phyloP scores from a whole-genome alignment of 2,888 invertebrate species.

The Falcaria lacertinaria region DNA sequence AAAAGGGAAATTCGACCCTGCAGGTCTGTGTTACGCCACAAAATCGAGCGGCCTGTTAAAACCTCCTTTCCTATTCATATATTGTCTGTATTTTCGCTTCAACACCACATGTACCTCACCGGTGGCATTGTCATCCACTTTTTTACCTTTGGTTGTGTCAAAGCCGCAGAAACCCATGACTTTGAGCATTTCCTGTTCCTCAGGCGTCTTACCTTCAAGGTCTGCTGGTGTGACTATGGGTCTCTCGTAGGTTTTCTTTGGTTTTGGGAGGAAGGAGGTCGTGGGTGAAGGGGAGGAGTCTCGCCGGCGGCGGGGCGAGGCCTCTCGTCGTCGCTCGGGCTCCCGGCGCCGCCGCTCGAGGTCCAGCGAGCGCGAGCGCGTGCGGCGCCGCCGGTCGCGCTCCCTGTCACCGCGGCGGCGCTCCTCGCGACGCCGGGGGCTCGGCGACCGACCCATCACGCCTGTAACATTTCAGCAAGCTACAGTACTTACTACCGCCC shows the following conservation, averaged over 20 bases:
- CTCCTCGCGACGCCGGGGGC: slow-evolving; percentile 70
- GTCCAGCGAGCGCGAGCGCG: slow-evolving; percentile 65
- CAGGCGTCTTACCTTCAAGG: slow-evolving; percentile 92
- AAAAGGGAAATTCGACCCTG: slow-evolving; percentile 11
- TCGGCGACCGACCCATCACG: slow-evolving; percentile 71
- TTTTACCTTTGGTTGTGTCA: slow-evolving; percentile 97
- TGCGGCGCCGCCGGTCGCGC: slow-evolving; percentile 63
- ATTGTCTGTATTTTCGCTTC: slow-evolving; percentile 98
- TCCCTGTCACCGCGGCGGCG: slow-evolving; percentile 50
- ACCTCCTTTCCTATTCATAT: slow-evolving; percentile 99
- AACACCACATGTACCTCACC: slow-evolving; percentile 97
- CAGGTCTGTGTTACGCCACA: slow-evolving; percentile 83
- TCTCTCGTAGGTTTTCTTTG: slow-evolving; percentile 75
- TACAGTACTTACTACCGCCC: too few relatives aligned
- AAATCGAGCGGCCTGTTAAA: slow-evolving; percentile 99
- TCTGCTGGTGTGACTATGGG: slow-evolving; percentile 89
- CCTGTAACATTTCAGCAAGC: background rate
- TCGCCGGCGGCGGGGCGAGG: slow-evolving; percentile 49
- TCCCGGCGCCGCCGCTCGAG: slow-evolving; percentile 62
- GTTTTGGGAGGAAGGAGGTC: slow-evolving; percentile 57
- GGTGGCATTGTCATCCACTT: slow-evolving; percentile 95
- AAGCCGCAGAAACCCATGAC: slow-evolving; percentile 98
- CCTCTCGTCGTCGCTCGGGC: slow-evolving; percentile 57
- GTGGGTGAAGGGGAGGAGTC: slow-evolving; percentile 60
- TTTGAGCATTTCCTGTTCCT: slow-evolving; percentile 96